Evolutionary conservation across 1,140 invertebrate species (phyloP).

Genomic region (honey bee (Apis mellifera)): DNA sequence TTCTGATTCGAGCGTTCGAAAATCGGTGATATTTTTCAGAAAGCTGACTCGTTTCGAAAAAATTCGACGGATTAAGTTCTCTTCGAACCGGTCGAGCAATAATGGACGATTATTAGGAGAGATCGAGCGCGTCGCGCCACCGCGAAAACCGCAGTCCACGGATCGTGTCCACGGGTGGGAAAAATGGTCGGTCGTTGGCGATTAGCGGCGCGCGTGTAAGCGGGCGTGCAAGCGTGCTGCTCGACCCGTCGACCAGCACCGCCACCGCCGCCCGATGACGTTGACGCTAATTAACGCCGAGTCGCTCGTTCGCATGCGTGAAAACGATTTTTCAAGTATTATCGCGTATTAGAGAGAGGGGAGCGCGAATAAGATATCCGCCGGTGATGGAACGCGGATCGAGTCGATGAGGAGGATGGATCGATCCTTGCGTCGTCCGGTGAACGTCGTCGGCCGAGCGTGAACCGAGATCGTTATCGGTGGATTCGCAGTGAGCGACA

Average conservation of each 20-base stretch:
- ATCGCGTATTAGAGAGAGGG: background rate
- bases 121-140: too few relatives aligned
- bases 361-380: slow-evolving; percentile 24
- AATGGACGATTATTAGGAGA: too few relatives aligned
- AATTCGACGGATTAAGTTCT: too few relatives aligned
- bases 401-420: slow-evolving; percentile 51
- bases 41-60: too few relatives aligned
- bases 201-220: slow-evolving; percentile 8
- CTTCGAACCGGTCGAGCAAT: too few relatives aligned
- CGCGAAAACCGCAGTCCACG: too few relatives aligned
- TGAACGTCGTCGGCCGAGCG: slow-evolving; percentile 54
- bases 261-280: slow-evolving; percentile 19
- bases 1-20: too few relatives aligned
- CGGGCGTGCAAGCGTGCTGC: background rate
- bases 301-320: slow-evolving; percentile 60
- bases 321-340: slow-evolving; percentile 58
- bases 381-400: slow-evolving; percentile 20
- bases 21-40: too few relatives aligned
- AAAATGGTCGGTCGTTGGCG: too few relatives aligned
- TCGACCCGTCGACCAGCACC: background rate
- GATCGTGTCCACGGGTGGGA: too few relatives aligned
- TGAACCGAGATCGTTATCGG: slow-evolving; percentile 48
- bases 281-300: slow-evolving; percentile 69
- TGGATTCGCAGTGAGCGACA: slow-evolving; percentile 60
- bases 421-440: slow-evolving; percentile 43